Base-by-base conservation (phyloP, 2,113 vertebrate genomes). In the Chinchilla lanigera region DNA sequence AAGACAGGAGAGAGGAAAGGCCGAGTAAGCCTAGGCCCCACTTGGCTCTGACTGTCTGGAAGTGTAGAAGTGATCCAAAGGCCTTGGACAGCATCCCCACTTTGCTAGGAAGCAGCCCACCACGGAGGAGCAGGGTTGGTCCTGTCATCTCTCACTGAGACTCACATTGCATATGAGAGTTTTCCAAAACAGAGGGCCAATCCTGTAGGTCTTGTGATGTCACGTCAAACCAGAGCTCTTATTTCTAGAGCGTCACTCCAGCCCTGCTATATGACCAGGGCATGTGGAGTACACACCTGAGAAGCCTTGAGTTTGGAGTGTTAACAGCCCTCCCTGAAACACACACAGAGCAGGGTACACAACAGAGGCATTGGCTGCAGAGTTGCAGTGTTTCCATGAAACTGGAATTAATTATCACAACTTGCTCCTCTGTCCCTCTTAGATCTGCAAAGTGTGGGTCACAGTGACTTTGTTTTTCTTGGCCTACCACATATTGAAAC, bases 371-470 rank as follows among this genome's bases (percentile, higher is more conserved):
- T 83, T 69, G 77, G 61, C 85, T 93, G 54, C 44, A 56, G 2
- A 61, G 75, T 50, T 93, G 65, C 7, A 77, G 63, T 63, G 75
- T 75, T 97, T 95, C 80, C 71, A 54, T 47, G 10, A 93, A 97
- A 98, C 97, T 98, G 98, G 96, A 97, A 97, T 94, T 93, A 96
- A 98, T 98, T 97, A 97, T 96, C 71, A 17, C 87, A 67, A 83
- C 96, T 98, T 95, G 86, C 84, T 97, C 73, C 90, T 96, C 93
- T 95, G 88, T 98, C 96, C 95, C 86, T 97, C 95, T 96, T 88
- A 97, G 94, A 98, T 96, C 97, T 97, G 78, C 60, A 77, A 95
- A 96, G 95, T 81, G 38, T 95, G 93, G 95, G 95, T 94, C 97
- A 96, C 80, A 96, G 90, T 75, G 96, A 97, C 93, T 97, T 93